phyloP scores from a whole-genome alignment of 2,888 invertebrate genomes.

The Caenorhabditis uteleia region DNA sequence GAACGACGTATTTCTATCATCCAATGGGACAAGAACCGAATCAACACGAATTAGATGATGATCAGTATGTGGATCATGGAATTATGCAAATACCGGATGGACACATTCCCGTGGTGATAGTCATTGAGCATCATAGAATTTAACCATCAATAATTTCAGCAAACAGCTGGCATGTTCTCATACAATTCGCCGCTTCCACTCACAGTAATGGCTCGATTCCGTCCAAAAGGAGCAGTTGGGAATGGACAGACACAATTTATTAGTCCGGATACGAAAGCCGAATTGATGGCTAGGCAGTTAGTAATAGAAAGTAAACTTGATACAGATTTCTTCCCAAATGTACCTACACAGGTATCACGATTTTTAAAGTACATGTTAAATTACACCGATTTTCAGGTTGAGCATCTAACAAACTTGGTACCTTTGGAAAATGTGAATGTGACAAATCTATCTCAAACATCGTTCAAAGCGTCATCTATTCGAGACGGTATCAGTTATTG shows the following conservation, averaged over 20 bases:
- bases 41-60: slow-evolving; percentile 6
- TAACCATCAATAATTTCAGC: slow-evolving; percentile 14
- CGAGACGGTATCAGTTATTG: slow-evolving; percentile 55
- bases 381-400: slow-evolving; percentile 38
- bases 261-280: slow-evolving; percentile 45
- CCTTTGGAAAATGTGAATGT: slow-evolving; percentile 42
- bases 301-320: not conserved
- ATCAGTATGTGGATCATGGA: slow-evolving; percentile 13
- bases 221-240: slow-evolving; percentile 40
- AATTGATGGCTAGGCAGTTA: not conserved
- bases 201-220: slow-evolving; percentile 47
- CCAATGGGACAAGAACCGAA: not conserved
- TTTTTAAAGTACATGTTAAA: not conserved
- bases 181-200: slow-evolving; percentile 44
- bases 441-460: slow-evolving; percentile 28
- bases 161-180: slow-evolving; percentile 30
- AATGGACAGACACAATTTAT: slow-evolving; percentile 52
- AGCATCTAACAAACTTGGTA: slow-evolving; percentile 47
- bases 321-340: too few relatives aligned
- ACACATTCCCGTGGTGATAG: slow-evolving; percentile 16
- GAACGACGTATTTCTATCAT: slow-evolving; percentile 45
- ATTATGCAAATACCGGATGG: slow-evolving; percentile 14
- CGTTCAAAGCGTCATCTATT: slow-evolving; percentile 46
- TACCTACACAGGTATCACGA: not conserved
- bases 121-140: not conserved